A percentile compares a stretch with the other conserved stretches of the same genome.
Conservation (phyloP, 2,888 invertebrate species). For the Metalampra italica region DNA sequence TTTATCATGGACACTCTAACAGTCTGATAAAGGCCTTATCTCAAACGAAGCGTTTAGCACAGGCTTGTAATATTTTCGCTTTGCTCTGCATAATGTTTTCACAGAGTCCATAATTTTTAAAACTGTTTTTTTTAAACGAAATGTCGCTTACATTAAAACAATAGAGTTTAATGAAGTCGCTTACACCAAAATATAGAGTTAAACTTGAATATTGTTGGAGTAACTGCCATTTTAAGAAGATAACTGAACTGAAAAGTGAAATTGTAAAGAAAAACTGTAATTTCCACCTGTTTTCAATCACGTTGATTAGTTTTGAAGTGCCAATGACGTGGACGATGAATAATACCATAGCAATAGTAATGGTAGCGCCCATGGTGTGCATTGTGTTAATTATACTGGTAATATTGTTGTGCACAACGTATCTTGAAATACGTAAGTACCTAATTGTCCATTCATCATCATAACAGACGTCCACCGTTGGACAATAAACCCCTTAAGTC, state of each 20-base stretch:
- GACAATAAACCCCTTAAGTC: too few relatives aligned
- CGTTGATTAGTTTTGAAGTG: too few relatives aligned
- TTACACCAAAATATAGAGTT: too few relatives aligned
- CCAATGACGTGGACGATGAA: not conserved
- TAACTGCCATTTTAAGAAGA: too few relatives aligned
- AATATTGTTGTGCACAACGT: not conserved
- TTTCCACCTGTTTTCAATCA: too few relatives aligned
- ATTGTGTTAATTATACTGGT: not conserved
- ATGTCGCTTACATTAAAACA: too few relatives aligned
- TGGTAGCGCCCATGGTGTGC: not conserved
- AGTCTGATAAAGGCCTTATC: conserved; percentile 1
- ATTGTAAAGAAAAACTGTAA: too few relatives aligned
- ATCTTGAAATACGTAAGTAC: not conserved
- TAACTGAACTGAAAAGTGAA: too few relatives aligned
- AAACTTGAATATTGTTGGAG: too few relatives aligned
- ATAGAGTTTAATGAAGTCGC: too few relatives aligned
- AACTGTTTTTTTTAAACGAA: not conserved
- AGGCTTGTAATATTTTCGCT: not conserved
- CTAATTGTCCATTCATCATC: too few relatives aligned
- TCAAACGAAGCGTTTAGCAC: not conserved
- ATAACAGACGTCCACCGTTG: too few relatives aligned
- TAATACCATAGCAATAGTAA: not conserved
- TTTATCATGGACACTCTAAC: not conserved
- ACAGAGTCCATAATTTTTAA: not conserved
- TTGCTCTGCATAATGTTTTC: not conserved